These are phyloP conservation scores for Seira musarum DNA, from an alignment of 2,888 invertebrate genomes.

Conservation along the genomic window DNA sequence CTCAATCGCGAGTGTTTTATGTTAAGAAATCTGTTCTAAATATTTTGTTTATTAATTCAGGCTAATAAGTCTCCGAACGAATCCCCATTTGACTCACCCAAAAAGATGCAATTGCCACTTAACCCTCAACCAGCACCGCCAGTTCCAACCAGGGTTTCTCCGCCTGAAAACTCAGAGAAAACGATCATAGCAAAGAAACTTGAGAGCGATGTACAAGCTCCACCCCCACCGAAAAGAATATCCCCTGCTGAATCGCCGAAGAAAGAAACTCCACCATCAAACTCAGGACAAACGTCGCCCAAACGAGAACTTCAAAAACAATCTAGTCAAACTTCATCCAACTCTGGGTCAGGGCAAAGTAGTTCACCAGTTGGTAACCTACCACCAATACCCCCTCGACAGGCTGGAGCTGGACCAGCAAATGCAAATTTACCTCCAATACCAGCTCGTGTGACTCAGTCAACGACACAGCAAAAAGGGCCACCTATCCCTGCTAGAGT, in stretches of 20 bases:
- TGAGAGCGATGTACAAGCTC: constrained; percentile 26
- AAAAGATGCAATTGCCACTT: constrained; percentile 53
- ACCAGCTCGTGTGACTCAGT: constrained; percentile 71
- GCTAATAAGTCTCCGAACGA: constrained; percentile 56
- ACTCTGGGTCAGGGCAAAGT: constrained; percentile 49
- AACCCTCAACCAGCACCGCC: constrained; percentile 48
- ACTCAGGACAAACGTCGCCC: constrained; percentile 16
- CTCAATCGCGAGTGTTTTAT: too few species aligned
- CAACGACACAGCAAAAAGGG: constrained; percentile 74
- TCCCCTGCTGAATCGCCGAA: constrained; percentile 64
- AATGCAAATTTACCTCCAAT: constrained; percentile 70
- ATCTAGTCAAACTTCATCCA: constrained; percentile 61
- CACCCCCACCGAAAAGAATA: constrained; percentile 61
- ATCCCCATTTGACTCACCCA: constrained; percentile 64
- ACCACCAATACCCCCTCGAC: constrained; percentile 67
- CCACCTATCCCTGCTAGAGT: constrained; percentile 74
- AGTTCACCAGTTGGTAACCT: constrained; percentile 56
- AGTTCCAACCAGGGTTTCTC: constrained; percentile 55
- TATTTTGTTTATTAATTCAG: constrained; percentile 7
- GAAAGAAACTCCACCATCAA: constrained; percentile 21
- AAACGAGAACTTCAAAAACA: constrained; percentile 42
- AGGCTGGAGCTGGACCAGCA: constrained; percentile 70
- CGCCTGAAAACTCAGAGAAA: constrained; percentile 46
- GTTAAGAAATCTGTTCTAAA: too few species aligned
- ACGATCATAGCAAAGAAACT: constrained; percentile 5